phyloP scores from a whole-genome alignment of 2,113 vertebrate genomes.

The Coptodon bakossiorum region DNA sequence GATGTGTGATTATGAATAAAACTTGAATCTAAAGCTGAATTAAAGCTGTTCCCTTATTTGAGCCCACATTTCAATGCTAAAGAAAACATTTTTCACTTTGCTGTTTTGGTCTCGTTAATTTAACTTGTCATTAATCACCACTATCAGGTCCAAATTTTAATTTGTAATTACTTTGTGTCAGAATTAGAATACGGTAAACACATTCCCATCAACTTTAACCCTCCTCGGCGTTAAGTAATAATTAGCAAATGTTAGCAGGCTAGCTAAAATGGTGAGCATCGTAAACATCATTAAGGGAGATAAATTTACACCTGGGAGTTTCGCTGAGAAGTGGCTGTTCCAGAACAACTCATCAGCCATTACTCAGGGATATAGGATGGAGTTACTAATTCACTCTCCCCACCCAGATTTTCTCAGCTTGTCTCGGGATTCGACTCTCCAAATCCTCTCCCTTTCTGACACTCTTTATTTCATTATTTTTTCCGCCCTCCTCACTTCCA shows the following conservation, averaged over 20 bases:
- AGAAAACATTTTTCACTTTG: not conserved
- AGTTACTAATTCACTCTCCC: constrained; percentile 43
- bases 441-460: constrained; percentile 37
- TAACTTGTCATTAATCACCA: not conserved
- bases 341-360: constrained; percentile 7
- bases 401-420: constrained; percentile 22
- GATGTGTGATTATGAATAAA: not conserved
- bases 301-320: not conserved
- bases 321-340: not conserved
- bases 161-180: not conserved
- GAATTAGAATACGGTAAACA: not conserved
- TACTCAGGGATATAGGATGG: not conserved
- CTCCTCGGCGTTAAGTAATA: not conserved
- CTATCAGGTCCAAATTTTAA: not conserved
- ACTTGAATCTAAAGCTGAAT: not conserved
- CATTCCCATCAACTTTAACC: not conserved
- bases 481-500: not conserved
- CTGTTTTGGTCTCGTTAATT: not conserved
- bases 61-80: not conserved
- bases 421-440: constrained; percentile 36
- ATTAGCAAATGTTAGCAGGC: not conserved
- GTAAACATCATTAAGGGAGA: not conserved
- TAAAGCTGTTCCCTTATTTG: not conserved
- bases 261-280: not conserved
- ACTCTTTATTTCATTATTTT: not conserved